phyloP scores from a whole-genome alignment of 1,140 invertebrate species.

The Bombyx mandarina region DNA sequence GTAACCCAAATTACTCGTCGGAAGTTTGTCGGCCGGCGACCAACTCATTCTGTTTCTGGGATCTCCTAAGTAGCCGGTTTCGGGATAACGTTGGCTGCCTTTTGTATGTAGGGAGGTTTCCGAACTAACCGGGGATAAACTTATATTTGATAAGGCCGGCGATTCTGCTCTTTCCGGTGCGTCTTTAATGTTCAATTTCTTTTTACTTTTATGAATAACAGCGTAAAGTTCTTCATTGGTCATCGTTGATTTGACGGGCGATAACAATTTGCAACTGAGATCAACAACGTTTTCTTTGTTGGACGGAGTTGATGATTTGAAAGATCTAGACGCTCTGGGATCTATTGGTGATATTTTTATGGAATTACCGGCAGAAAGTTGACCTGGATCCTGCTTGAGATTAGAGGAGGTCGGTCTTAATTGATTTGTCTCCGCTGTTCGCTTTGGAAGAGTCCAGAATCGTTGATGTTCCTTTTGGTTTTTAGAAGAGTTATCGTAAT shows the following conservation, averaged over 20 bases:
- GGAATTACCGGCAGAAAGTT: slow-evolving; percentile 40
- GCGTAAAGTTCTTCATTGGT: slow-evolving; percentile 83
- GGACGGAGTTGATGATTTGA: slow-evolving; percentile 74
- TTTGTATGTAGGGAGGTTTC: slow-evolving; percentile 61
- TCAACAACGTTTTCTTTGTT: slow-evolving; percentile 56
- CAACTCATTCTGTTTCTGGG: slow-evolving; percentile 67
- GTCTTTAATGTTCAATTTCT: slow-evolving; percentile 79
- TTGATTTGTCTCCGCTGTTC: slow-evolving; percentile 20
- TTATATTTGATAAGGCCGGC: slow-evolving; percentile 66
- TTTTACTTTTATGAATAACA: slow-evolving; percentile 84
- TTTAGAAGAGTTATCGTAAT: slow-evolving; percentile 31
- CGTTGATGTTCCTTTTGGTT: slow-evolving; percentile 34
- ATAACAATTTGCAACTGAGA: slow-evolving; percentile 63
- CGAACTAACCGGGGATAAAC: slow-evolving; percentile 68
- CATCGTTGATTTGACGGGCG: slow-evolving; percentile 80
- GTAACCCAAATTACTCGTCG: slow-evolving; percentile 15
- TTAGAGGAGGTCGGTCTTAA: background rate
- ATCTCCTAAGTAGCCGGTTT: slow-evolving; percentile 73
- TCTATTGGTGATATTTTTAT: slow-evolving; percentile 77
- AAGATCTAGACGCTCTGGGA: slow-evolving; percentile 67
- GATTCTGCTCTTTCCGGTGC: slow-evolving; percentile 70
- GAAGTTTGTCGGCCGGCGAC: slow-evolving; percentile 65
- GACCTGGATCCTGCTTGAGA: background rate
- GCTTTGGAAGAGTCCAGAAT: slow-evolving; percentile 62
- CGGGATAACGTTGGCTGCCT: slow-evolving; percentile 64